A percentile compares a stretch with the other conserved stretches of the same genome.
These are phyloP conservation scores for Meloidogyne hapla DNA, from an alignment of 1,140 invertebrate genomes.

Conservation along the genomic window DNA sequence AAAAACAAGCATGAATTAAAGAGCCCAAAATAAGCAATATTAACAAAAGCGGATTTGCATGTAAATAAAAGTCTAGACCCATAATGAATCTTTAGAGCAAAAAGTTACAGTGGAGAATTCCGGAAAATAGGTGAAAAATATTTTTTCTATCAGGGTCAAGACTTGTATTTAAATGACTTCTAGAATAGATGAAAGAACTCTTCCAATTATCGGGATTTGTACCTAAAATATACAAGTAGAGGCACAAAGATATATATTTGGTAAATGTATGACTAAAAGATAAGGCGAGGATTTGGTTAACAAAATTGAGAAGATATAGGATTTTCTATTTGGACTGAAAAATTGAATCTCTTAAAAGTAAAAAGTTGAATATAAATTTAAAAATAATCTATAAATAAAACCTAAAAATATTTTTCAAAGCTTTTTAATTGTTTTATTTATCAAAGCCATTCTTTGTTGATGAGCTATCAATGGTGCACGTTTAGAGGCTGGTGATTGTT, in stretches of 20 bases:
- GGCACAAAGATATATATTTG: neutral
- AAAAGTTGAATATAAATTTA: neutral
- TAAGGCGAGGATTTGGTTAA: neutral
- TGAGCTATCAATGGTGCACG: constrained; percentile 14
- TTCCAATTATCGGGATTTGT: neutral
- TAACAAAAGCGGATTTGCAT: no score
- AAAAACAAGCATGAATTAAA: neutral
- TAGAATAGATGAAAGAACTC: neutral
- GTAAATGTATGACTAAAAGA: neutral
- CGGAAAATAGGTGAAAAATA: no score
- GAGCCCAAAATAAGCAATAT: neutral
- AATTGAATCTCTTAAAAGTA: neutral
- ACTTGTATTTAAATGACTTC: no score
- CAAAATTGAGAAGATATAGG: neutral
- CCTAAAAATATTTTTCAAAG: neutral
- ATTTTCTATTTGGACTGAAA: neutral
- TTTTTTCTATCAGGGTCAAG: no score
- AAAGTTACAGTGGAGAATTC: no score
- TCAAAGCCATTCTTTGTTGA: constrained; percentile 28
- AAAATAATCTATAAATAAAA: no score
- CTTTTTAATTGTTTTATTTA: constrained; percentile 28
- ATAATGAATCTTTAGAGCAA: no score
- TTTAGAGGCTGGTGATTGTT: constrained; percentile 9
- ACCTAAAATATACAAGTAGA: neutral
- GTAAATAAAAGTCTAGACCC: no score